phyloP scores from a whole-genome alignment of 2,797 vertebrate genomes.

The Catamblyrhynchus diadema region DNA sequence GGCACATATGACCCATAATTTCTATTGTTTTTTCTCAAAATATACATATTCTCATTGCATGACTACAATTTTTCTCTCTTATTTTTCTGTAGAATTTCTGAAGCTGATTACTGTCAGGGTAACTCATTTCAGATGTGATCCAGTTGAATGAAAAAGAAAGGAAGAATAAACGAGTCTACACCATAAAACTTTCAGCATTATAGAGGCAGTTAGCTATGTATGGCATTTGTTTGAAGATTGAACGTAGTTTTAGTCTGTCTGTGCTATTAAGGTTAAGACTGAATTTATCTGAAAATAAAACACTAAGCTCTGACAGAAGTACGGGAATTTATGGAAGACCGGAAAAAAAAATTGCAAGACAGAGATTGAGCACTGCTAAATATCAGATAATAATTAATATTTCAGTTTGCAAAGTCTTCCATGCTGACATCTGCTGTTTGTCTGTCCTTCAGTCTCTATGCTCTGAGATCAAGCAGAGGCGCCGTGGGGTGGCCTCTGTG shows the following conservation, averaged over 20 bases:
- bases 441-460: conserved; percentile 84
- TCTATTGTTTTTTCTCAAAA: neutral
- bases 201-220: conserved; percentile 12
- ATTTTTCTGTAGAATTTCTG: conserved; percentile 33
- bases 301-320: neutral
- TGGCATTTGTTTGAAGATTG: conserved; percentile 35
- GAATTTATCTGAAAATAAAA: conserved; percentile 1
- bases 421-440: neutral
- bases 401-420: neutral
- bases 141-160: neutral
- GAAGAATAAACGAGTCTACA: neutral
- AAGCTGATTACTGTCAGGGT: neutral
- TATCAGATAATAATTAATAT: neutral
- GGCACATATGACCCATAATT: neutral
- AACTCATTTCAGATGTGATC: conserved; percentile 22
- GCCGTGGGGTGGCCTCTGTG: conserved; percentile 87
- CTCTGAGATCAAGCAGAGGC: conserved; percentile 87
- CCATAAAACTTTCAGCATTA: conserved; percentile 1
- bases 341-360: neutral
- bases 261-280: neutral
- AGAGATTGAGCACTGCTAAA: neutral
- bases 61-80: neutral
- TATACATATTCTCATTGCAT: neutral
- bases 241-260: neutral
- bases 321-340: neutral